Percentiles rank a stretch among this genome's conserved stretches.
Evolutionary conservation across 2,888 invertebrate genomes (phyloP).

Genomic region (Ophioninae sp.): DNA sequence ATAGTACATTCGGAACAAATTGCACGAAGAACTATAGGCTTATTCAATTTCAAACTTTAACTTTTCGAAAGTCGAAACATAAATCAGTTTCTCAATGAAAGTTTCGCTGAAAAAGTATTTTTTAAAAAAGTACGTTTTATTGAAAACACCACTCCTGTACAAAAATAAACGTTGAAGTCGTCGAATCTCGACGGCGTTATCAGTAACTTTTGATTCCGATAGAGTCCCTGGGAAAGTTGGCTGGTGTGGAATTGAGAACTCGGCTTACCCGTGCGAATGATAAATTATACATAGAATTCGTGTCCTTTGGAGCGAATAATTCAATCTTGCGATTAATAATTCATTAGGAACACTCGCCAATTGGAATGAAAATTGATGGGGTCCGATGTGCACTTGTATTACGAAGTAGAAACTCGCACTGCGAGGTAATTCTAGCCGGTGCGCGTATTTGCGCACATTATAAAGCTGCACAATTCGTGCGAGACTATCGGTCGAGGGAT

Average conservation of each 20-base stretch:
- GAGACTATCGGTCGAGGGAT: background rate
- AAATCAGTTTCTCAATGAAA: constrained; percentile 30
- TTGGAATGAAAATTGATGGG: background rate
- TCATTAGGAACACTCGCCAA: background rate
- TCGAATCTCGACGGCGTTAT: background rate
- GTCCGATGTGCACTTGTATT: background rate
- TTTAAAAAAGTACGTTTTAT: constrained; percentile 7
- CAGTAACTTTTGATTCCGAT: background rate
- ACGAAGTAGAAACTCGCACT: background rate
- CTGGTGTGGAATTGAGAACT: background rate
- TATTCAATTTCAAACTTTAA: background rate
- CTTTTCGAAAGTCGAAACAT: background rate
- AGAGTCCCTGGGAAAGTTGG: background rate
- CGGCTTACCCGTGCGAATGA: background rate
- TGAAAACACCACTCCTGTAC: constrained; percentile 20
- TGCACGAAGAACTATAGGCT: constrained; percentile 38
- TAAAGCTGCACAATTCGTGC: background rate
- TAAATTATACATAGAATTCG: background rate
- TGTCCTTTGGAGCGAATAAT: background rate
- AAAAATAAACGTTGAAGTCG: background rate
- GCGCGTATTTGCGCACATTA: background rate
- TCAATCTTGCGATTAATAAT: background rate
- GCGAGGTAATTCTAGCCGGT: background rate
- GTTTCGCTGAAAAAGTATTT: constrained; percentile 2
- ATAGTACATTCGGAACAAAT: constrained; percentile 26